Percentiles rank a stretch among this genome's conserved stretches.
phyloP scores from a whole-genome alignment of 2,888 invertebrate genomes.

The Zelleria hepariella region DNA sequence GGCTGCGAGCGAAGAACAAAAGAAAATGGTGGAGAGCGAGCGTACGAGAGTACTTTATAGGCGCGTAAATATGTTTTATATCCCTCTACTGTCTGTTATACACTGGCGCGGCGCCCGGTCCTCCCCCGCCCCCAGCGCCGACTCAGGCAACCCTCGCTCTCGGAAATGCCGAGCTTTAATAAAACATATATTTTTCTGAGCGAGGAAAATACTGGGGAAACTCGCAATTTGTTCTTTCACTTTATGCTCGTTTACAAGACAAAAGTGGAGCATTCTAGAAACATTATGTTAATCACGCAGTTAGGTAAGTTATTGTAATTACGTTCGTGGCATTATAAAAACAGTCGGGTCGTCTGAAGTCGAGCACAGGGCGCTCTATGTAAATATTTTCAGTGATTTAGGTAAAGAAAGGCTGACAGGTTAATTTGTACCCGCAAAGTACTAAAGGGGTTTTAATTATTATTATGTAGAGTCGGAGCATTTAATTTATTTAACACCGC shows the following conservation, averaged over 20 bases:
- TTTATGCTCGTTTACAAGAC: slow-evolving; percentile 73
- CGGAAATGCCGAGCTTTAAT: slow-evolving; percentile 73
- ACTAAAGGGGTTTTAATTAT: neutral
- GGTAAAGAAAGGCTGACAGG: slow-evolving; percentile 1
- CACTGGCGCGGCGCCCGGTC: slow-evolving; percentile 62
- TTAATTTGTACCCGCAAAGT: neutral
- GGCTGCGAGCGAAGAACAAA: slow-evolving; percentile 69
- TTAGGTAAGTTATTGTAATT: slow-evolving; percentile 24
- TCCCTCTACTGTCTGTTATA: slow-evolving; percentile 72
- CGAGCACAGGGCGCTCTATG: neutral
- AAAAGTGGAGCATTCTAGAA: slow-evolving; percentile 70
- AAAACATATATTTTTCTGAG: slow-evolving; percentile 73
- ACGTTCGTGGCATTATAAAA: neutral
- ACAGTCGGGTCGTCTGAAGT: neutral
- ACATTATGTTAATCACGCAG: slow-evolving; percentile 70
- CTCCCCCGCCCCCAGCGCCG: slow-evolving; percentile 33
- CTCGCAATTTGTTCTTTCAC: slow-evolving; percentile 73
- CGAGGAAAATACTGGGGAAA: slow-evolving; percentile 73
- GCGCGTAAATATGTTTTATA: slow-evolving; percentile 74
- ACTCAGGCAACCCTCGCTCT: slow-evolving; percentile 61
- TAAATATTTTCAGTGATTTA: neutral
- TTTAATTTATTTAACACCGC: neutral
- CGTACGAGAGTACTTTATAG: slow-evolving; percentile 73
- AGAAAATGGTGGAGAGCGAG: slow-evolving; percentile 69
- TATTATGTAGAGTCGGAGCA: neutral